Base-by-base conservation (phyloP, 2,888 invertebrate species). In the Craniophora ligustri region DNA sequence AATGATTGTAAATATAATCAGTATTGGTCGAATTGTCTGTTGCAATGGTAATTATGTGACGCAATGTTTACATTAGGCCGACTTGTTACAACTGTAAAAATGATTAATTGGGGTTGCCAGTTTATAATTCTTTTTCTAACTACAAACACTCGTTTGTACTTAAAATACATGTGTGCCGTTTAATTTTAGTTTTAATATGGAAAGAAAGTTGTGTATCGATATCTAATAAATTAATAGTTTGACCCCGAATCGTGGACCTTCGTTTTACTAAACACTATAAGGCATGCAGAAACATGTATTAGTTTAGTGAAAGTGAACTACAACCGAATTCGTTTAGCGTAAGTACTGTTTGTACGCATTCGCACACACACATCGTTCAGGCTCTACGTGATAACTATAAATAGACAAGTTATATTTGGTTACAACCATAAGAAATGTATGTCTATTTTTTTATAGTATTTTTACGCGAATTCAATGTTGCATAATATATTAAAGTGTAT, bases 301-400 rank as follows among this genome's bases (percentile, higher is more conserved):
- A 68, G 65, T 49, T 47, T 31, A 68, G 79, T 76, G 79, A 79
- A 79, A 79, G 79, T 79, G 72, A 71, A 72, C 62, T 70, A 66
- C 67, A 63, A 48, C 65, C 57, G 54, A 72, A 60, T 67, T 72
- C 66, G 64, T 67, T 73, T 72, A 75, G 60, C 65, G 58, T 54
- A 72, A 69, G 63, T 67, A 61, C 57, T 70, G 64, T 64, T 71
- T 63, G 61, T 50, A 50, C 64, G 67, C 45, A 46, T 62, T 57
- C 36, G 50, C 41, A 51, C 47, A 36, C 48, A 57, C 62, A 58
- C 55, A 61, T 63, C 59, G 42, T 47, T 36, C 23, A 5, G 18
- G 19, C 40, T 47, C 39, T 58, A 55, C 51, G 55, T 67, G 56
- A 41, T 41, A 31, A 31, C 51, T 51, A 50, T 59, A 51, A 49